Conservation (phyloP, 2,113 vertebrate genomes). For the Daubentonia madagascariensis region DNA sequence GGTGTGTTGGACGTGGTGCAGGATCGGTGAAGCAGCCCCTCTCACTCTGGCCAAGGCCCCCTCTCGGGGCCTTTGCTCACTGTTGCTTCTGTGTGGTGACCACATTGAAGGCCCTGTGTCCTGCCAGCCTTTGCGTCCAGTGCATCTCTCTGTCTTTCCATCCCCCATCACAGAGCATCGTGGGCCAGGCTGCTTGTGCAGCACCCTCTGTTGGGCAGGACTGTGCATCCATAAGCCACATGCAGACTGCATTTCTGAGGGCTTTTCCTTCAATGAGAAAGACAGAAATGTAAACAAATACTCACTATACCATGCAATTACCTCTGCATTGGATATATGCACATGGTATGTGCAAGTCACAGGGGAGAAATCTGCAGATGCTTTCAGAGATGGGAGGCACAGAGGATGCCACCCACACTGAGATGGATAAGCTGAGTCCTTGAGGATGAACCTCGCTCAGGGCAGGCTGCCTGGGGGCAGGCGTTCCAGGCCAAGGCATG, state of each 20-base stretch:
- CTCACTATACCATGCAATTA: rapidly evolving
- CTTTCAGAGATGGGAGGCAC: not conserved
- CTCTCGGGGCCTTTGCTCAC: not conserved
- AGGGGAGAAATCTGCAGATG: not conserved
- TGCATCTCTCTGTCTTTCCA: too few species aligned
- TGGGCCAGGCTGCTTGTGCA: not conserved
- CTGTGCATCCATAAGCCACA: not conserved
- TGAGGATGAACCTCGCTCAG: not conserved
- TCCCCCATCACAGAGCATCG: too few species aligned
- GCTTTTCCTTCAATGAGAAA: too few species aligned
- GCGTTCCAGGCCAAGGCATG: not conserved
- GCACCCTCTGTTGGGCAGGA: not conserved
- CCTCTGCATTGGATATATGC: not conserved
- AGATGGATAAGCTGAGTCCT: not conserved
- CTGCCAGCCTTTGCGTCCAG: too few species aligned
- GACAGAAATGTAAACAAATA: not conserved
- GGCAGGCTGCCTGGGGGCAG: not conserved
- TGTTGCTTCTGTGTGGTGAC: not conserved
- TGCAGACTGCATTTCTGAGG: too few species aligned
- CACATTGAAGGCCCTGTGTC: too few species aligned
- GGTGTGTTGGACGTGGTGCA: not conserved
- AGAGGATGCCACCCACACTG: not conserved
- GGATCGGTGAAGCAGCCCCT: not conserved
- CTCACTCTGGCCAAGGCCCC: not conserved
- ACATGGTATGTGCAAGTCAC: not conserved